Evolutionary conservation across 2,113 vertebrate genomes (phyloP), one percentile per base, ranked within the genome.

Genomic region (Pollimyrus isidori): DNA sequence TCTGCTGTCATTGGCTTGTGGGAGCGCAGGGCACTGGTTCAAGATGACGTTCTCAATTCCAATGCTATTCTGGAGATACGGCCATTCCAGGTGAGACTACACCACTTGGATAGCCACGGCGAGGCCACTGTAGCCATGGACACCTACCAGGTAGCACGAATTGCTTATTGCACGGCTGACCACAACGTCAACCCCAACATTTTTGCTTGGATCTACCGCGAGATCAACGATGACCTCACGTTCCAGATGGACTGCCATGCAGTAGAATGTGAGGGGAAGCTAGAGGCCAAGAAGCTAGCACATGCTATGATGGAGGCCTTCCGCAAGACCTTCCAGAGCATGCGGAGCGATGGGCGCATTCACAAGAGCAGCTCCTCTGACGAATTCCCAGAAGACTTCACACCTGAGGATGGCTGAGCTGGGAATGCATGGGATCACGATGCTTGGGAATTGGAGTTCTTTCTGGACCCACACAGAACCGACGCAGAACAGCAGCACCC

Each of bases 231-330:
- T 1, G 98, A 99, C 96, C 96, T 99, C 95, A 97, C 98, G 93
- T 99, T 98, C 95, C 99, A 99, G 95, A 99, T 99, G 97, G 97
- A 99, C 96, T 99, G 99, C 96, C 99, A 99, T 0, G 99, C 97
- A 0, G 98, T 99, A 13, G 97, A 98, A 94, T 99, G 98, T 4
- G 97, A 99, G 95, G 98, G 95, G 95, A 99, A 99, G 96, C 94
- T 99, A 23, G 97, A 99, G 95, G 99, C 99, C 93, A 99, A 99
- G 95, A 98, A 98, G 96, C 95, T 99, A 93, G 99, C 99, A 1
- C 98, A 99, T 3, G 97, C 98, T 82, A 99, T 99, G 99, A 99
- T 99, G 99, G 98, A 99, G 94, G 98, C 99, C 91, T 99, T 99
- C 95, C 98, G 94, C 95, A 98, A 99, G 95, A 99, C 99, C 95